Base-by-base conservation (phyloP, 2,888 invertebrate genomes). In the Melieria picta region DNA sequence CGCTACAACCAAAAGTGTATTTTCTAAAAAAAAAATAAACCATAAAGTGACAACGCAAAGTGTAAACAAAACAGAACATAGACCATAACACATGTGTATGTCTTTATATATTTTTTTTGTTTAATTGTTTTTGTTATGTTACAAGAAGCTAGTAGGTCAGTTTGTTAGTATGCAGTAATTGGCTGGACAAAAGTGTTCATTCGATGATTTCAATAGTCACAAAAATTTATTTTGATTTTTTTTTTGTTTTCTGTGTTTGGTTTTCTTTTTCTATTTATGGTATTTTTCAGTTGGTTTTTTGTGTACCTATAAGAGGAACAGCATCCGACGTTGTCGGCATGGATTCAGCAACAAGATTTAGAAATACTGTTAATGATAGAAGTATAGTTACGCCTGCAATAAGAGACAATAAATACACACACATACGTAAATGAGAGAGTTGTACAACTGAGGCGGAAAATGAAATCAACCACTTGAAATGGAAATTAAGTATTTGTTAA, bases 281-380 rank as follows among this genome's bases (percentile, higher is more conserved):
- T 66, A 69, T 69, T 67, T 64, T 70, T 65, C 43, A 45, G 71
- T 72, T 74, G 66, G 63, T 56, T 75, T 73, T 74, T 73, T 65
- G 83, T 86, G 86, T 91, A 93, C 93, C 93, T 92, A 93, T 93
- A 88, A 93, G 90, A 88, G 93, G 93, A 88, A 93, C 93, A 88
- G 93, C 93, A 88, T 93, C 93, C 88, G 93, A 93, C 84, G 93
- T 91, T 80, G 93, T 92, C 88, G 96, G 97, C 93, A 97, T 94
- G 89, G 96, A 96, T 92, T 97, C 97, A 82, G 96, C 96, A 87
- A 98, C 96, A 91, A 97, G 93, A 91, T 97, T 95, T 90, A 97
- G 93, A 92, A 97, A 97, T 89, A 97, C 97, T 90, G 96, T 97
- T 91, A 97, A 93, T 88, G 97, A 97, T 89, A 98, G 93, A 89